Evolutionary conservation across 2,113 vertebrate genomes (phyloP).

Genomic region (Petroica traversi): DNA sequence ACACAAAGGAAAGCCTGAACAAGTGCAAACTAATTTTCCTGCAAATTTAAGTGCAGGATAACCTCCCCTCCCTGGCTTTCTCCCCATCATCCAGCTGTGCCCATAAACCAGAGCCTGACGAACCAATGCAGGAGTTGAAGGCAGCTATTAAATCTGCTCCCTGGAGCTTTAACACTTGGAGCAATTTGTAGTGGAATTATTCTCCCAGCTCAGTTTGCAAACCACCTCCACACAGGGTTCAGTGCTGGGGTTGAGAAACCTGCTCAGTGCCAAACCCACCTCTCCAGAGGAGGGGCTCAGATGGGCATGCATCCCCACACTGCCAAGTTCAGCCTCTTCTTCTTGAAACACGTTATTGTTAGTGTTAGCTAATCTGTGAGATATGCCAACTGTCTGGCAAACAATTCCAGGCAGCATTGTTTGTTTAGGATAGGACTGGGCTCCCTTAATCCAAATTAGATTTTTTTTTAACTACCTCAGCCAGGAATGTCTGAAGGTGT

Average conservation of each 20-base stretch:
- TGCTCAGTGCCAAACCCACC: background rate
- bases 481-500: background rate
- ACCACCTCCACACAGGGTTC: background rate
- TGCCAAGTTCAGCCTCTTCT: background rate
- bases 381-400: background rate
- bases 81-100: conserved; percentile 40
- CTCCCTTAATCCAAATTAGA: background rate
- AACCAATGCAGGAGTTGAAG: background rate
- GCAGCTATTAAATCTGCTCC: conserved; percentile 38
- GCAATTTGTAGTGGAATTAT: conserved; percentile 69
- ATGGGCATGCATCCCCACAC: background rate
- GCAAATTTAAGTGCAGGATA: background rate
- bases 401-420: background rate
- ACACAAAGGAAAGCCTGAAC: conserved; percentile 33
- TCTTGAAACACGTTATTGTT: background rate
- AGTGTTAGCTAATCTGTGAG: background rate
- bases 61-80: background rate
- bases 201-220: conserved; percentile 26
- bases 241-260: background rate
- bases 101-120: background rate
- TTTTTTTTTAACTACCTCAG: background rate
- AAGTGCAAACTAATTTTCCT: conserved; percentile 17
- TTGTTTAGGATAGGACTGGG: background rate
- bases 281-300: no score
- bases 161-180: conserved; percentile 57